These are phyloP conservation scores for Poeciliopsis gracilis DNA, from an alignment of 2,797 vertebrate species.

Conservation along the genomic window DNA sequence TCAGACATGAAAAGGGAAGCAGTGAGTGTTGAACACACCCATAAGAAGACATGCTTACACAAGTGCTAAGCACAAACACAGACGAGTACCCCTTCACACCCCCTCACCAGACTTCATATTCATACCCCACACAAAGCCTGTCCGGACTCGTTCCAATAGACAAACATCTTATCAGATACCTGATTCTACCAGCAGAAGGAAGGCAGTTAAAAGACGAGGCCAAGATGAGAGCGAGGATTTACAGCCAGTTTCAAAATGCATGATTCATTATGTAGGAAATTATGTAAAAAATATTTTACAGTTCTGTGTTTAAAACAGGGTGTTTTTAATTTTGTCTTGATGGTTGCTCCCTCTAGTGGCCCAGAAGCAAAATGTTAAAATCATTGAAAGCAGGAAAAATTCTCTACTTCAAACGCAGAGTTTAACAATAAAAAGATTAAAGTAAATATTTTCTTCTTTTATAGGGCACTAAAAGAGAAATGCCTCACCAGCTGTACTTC, in stretches of 20 bases:
- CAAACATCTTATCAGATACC: constrained; percentile 35
- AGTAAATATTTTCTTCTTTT: neutral
- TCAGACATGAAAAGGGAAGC: constrained; percentile 19
- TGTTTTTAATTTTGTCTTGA: constrained; percentile 8
- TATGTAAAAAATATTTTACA: neutral
- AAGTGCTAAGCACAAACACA: constrained; percentile 49
- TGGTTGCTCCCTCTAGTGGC: constrained; percentile 64
- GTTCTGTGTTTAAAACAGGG: neutral
- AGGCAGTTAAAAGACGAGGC: constrained; percentile 30
- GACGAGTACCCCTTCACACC: constrained; percentile 17
- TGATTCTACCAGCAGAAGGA: constrained; percentile 23
- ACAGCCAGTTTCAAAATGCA: neutral
- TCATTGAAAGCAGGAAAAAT: constrained; percentile 1
- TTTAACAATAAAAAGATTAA: neutral
- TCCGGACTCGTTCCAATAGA: constrained; percentile 58
- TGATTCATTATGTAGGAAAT: too few species aligned
- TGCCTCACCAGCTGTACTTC: constrained; percentile 95
- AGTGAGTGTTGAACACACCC: constrained; percentile 50
- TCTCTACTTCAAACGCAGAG: neutral
- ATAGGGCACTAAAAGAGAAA: neutral
- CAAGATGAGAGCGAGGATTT: neutral
- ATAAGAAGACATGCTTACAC: constrained; percentile 63
- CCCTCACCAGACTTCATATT: constrained; percentile 50
- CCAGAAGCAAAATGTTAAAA: neutral
- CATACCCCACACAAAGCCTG: constrained; percentile 55